These are phyloP conservation scores for Mormyrus iriodes DNA, from an alignment of 2,113 vertebrate genomes.

Conservation along the genomic window DNA sequence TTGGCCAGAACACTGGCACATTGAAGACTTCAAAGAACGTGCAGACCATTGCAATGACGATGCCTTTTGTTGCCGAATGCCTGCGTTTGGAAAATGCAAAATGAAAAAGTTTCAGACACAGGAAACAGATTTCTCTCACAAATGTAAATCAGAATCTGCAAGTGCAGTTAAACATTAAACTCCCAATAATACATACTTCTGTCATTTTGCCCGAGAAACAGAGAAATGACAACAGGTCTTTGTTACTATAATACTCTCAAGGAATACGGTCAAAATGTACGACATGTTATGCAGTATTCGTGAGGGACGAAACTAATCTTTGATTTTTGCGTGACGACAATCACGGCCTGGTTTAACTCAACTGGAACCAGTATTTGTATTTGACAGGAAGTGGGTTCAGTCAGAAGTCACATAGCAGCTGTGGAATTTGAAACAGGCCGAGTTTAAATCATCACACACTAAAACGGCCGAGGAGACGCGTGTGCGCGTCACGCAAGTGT, in stretches of 20 bases:
- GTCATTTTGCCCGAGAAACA: no score
- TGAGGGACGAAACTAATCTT: neutral
- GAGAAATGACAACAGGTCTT: neutral
- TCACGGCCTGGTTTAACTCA: neutral
- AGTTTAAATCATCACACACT: neutral
- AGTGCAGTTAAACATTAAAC: neutral
- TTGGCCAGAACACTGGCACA: constrained; percentile 97
- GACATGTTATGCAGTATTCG: neutral
- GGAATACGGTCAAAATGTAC: neutral
- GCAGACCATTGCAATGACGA: constrained; percentile 91
- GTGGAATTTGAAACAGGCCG: neutral
- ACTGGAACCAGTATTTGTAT: neutral
- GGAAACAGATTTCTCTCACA: neutral
- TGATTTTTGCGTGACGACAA: neutral
- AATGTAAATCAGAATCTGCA: neutral
- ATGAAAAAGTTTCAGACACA: neutral
- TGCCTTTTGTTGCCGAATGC: constrained; percentile 96
- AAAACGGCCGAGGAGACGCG: neutral
- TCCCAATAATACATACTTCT: neutral
- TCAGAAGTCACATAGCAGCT: neutral
- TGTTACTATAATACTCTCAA: neutral
- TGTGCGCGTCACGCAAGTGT: neutral
- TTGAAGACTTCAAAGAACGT: constrained; percentile 98
- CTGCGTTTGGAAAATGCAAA: constrained; percentile 49
- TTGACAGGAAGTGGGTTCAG: neutral